Conservation (phyloP, 2,888 invertebrate genomes). For the Oxystoma pomonae region DNA sequence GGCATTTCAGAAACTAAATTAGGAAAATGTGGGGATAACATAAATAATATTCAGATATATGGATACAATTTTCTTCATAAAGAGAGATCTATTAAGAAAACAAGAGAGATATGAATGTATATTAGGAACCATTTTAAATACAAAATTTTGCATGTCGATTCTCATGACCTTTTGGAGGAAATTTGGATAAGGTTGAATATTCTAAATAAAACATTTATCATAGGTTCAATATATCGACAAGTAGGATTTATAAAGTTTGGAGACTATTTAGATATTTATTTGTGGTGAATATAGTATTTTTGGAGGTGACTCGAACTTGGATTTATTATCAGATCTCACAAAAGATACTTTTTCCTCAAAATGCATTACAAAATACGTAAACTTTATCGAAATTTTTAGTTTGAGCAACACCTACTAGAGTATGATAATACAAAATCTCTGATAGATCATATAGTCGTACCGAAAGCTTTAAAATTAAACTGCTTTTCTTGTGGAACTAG, state of each 20-base stretch:
- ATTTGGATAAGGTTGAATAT: slow-evolving; percentile 3
- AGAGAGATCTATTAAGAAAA: background rate
- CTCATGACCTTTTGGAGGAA: slow-evolving; percentile 1
- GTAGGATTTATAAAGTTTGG: background rate
- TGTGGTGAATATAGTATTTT: background rate
- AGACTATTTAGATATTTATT: slow-evolving; percentile 1
- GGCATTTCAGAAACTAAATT: no score
- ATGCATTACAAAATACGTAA: background rate
- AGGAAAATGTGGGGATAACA: no score
- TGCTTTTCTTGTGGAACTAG: background rate
- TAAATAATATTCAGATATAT: background rate
- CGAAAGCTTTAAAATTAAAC: background rate
- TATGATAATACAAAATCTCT: background rate
- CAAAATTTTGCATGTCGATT: slow-evolving; percentile 1
- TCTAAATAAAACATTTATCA: slow-evolving; percentile 2
- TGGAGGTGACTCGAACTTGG: background rate
- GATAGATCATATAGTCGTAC: background rate
- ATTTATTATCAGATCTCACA: slow-evolving; percentile 2
- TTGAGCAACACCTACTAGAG: background rate
- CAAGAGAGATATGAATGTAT: slow-evolving; percentile 1
- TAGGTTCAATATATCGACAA: slow-evolving; percentile 1
- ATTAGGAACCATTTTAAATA: slow-evolving; percentile 2
- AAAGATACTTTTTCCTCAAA: background rate
- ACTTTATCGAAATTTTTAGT: background rate
- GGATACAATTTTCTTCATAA: background rate